These are phyloP conservation scores for Nephrotoma appendiculata DNA, from an alignment of 2,888 invertebrate species.

Conservation along the genomic window DNA sequence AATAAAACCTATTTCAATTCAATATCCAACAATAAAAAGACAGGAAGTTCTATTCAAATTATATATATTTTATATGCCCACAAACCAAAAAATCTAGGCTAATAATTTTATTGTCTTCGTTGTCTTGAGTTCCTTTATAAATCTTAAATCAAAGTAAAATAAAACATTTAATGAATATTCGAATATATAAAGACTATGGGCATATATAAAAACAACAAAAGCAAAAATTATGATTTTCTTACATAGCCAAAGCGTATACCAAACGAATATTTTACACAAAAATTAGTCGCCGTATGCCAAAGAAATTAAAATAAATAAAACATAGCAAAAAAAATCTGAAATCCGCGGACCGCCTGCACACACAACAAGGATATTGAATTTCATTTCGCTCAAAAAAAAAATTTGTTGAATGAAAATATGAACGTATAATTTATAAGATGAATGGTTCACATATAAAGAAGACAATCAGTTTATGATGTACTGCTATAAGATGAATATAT, in stretches of 20 bases:
- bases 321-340: not conserved
- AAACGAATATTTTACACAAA: not conserved
- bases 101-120: not conserved
- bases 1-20: not conserved
- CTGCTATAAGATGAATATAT: not conserved
- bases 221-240: not conserved
- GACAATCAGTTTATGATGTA: not conserved
- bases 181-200: not conserved
- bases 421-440: not conserved
- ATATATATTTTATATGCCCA: not conserved
- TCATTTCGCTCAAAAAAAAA: not conserved
- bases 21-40: not conserved
- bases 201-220: not conserved
- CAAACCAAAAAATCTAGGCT: not conserved
- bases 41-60: not conserved
- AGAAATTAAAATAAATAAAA: not conserved
- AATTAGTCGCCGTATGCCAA: not conserved
- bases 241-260: not conserved
- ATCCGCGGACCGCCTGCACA: not conserved
- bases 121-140: not conserved
- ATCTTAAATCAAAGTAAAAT: not conserved
- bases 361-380: not conserved
- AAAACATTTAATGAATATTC: not conserved
- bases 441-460: not conserved
- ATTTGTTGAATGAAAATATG: not conserved